Evolutionary conservation across 2,888 invertebrate species (phyloP).

Genomic region (Rhyacophila evoluta): DNA sequence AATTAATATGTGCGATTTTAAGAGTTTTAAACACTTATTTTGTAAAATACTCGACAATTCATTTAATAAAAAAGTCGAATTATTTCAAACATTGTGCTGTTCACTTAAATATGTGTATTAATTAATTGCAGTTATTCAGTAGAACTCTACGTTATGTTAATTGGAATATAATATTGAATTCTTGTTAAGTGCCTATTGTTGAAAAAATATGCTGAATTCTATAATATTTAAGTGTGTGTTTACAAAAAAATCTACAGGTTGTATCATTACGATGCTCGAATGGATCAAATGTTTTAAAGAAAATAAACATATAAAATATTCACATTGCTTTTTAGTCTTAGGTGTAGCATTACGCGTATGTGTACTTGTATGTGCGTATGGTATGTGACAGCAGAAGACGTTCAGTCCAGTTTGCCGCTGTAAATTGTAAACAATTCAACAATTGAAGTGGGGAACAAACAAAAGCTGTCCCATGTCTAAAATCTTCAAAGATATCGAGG

Average conservation of each 20-base stretch:
- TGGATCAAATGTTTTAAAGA: no score
- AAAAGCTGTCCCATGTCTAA: conserved; percentile 19
- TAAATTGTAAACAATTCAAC: conserved; percentile 24
- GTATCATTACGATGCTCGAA: no score
- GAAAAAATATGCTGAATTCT: no score
- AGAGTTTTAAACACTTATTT: background rate
- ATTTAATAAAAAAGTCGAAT: background rate
- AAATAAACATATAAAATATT: background rate
- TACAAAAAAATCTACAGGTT: no score
- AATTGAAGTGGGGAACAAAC: conserved; percentile 22
- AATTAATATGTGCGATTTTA: no score
- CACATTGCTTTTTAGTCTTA: background rate
- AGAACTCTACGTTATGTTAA: no score
- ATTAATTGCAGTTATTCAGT: no score
- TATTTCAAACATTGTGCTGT: no score
- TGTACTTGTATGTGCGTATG: background rate
- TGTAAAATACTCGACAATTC: background rate
- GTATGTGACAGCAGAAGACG: conserved; percentile 14
- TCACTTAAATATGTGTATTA: no score
- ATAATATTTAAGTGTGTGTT: no score
- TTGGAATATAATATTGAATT: no score
- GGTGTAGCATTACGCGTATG: background rate
- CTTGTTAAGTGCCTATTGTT: no score
- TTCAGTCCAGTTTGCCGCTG: conserved; percentile 3
- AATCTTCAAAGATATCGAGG: conserved; percentile 5